Evolutionary conservation across 2,888 invertebrate species (phyloP).

Genomic region (Macrophya alboannulata): DNA sequence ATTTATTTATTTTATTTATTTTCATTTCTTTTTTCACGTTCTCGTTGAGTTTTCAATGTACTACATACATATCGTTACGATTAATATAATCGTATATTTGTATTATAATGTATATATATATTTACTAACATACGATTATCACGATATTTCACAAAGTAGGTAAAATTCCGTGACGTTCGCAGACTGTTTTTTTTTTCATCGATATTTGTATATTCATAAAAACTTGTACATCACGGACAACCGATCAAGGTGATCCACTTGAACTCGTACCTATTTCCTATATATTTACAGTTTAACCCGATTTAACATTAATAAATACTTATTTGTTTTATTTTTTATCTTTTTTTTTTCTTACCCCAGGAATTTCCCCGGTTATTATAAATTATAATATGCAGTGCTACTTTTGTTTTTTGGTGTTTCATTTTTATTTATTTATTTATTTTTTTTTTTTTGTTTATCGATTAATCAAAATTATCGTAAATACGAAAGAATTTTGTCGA

Average conservation of each 20-base stretch:
- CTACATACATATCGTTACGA: too few relatives aligned
- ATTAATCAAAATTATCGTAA: background rate
- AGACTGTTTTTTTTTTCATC: background rate
- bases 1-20: background rate
- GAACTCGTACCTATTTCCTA: background rate
- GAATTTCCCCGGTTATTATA: background rate
- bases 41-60: too few relatives aligned
- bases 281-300: background rate
- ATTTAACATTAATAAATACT: background rate
- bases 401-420: background rate
- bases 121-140: background rate
- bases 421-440: too few relatives aligned
- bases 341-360: background rate
- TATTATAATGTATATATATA: background rate
- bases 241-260: conserved; percentile 21
- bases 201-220: background rate
- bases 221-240: background rate
- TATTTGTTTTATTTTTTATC: background rate
- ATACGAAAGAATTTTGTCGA: background rate
- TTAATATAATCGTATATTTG: too few relatives aligned
- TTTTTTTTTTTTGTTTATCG: too few relatives aligned
- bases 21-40: background rate
- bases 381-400: background rate
- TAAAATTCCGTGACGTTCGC: background rate
- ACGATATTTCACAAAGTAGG: background rate